A percentile compares a stretch with the other conserved stretches of the same genome.
These are phyloP conservation scores for Prostheceraeus crozeri DNA, from an alignment of 2,888 invertebrate genomes.

Conservation along the genomic window DNA sequence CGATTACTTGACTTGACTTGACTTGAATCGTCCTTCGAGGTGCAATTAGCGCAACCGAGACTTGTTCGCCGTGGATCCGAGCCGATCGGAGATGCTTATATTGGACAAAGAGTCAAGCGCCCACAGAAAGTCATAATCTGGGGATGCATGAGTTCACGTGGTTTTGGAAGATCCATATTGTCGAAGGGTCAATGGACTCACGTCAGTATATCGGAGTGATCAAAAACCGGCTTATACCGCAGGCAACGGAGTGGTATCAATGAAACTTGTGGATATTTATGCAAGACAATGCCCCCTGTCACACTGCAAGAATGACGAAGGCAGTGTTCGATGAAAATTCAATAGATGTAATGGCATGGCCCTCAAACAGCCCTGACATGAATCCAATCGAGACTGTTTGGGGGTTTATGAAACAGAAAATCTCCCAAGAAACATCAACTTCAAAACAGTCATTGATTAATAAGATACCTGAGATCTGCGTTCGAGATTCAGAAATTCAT, in stretches of 20 bases:
- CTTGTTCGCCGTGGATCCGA: no score
- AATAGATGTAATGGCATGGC: background rate
- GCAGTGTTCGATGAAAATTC: background rate
- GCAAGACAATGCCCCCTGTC: conserved; percentile 14
- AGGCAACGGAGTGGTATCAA: conserved; percentile 6
- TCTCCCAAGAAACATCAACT: background rate
- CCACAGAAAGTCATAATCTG: conserved; percentile 13
- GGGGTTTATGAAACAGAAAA: conserved; percentile 10
- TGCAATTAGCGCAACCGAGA: no score
- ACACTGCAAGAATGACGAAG: conserved; percentile 2
- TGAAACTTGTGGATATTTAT: background rate
- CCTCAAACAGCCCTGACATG: no score
- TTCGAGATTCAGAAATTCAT: no score
- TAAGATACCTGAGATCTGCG: no score
- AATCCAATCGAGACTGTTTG: conserved; percentile 8
- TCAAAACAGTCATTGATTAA: background rate
- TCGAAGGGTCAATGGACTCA: background rate
- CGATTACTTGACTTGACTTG: no score
- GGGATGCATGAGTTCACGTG: conserved; percentile 18
- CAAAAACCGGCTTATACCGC: background rate
- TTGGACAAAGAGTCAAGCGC: no score
- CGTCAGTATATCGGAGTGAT: background rate
- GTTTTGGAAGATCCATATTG: conserved; percentile 1
- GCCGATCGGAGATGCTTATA: no score
- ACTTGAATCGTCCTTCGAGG: no score